phyloP scores from a whole-genome alignment of 2,797 vertebrate genomes.

The Cossypha niveicapilla region DNA sequence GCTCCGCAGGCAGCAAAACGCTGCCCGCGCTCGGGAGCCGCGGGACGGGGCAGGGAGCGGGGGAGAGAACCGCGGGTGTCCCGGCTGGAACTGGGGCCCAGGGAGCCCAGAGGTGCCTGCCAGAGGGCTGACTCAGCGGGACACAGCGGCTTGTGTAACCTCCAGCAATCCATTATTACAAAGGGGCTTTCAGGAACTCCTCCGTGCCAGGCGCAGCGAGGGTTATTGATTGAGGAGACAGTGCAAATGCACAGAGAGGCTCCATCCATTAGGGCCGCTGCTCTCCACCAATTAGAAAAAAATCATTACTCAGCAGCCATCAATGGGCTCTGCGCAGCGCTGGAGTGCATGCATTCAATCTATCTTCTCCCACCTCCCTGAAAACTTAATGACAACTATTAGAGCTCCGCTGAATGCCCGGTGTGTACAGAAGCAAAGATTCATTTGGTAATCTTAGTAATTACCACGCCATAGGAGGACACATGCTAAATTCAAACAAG shows the following conservation, averaged over 20 bases:
- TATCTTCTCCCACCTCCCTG: conserved; percentile 75
- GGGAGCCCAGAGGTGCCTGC: conserved; percentile 33
- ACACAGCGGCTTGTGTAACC: conserved; percentile 68
- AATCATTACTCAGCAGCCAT: conserved; percentile 82
- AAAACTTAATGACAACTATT: conserved; percentile 84
- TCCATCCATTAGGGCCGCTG: conserved; percentile 81
- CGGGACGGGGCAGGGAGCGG: not conserved
- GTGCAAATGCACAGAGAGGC: conserved; percentile 75
- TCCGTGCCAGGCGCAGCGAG: conserved; percentile 72
- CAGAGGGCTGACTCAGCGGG: conserved; percentile 67
- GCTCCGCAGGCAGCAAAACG: not conserved
- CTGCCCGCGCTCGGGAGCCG: not conserved
- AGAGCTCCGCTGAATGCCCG: conserved; percentile 78
- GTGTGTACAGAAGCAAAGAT: conserved; percentile 79
- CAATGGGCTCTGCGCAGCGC: conserved; percentile 73
- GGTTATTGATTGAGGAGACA: conserved; percentile 82
- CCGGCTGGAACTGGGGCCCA: conserved; percentile 34
- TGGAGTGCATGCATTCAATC: conserved; percentile 74
- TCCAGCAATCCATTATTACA: conserved; percentile 77
- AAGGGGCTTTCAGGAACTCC: conserved; percentile 79
- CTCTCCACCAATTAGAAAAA: conserved; percentile 83
- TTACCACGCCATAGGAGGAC: conserved; percentile 64
- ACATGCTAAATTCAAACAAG: conserved; percentile 57
- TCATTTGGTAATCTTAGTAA: conserved; percentile 79
- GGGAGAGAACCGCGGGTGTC: conserved; percentile 4